Evolutionary conservation across 1,140 invertebrate species (phyloP), one percentile per base, ranked within the genome.

Genomic region (Bombus cullumanus): DNA sequence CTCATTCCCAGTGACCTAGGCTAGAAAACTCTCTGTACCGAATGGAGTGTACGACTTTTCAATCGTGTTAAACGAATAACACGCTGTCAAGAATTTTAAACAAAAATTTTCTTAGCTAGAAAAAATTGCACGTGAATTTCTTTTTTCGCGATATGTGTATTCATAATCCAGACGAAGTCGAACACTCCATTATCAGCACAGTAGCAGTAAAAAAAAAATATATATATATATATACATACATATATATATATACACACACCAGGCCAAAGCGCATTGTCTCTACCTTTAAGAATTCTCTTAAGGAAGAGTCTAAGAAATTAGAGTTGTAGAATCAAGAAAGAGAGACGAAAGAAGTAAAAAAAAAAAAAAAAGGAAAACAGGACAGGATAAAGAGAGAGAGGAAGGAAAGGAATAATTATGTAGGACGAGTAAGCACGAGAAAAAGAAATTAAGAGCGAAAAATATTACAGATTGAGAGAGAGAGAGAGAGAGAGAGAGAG

Each of bases 261-360:
- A 92, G 88, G 93, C 91, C 93, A 92, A 92, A 92, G 93, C 92
- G 94, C 94, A 94, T 94, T 93, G 90, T 92, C 92, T 95, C 94
- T 93, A 62, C 81, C 59, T 41, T 88, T 73, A 43, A 88, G 76
- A 79, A 79, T 69, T 81, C n/a, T 79, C 34, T 76, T 77, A 66
- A 76, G 81, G 83, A 82, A 86, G 79, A 72, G n/a, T 71, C 62
- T 62, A 62, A 62, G 78, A 90, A 80, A 77, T 25, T 90, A 89
- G 82, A 76, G 69, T 77, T 88, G 72, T 90, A 89, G 89, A 88
- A 92, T 87, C 79, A 89, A 83, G 85, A 89, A 73, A 89, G 81
- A 43, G 81, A 86, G 78, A 83, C 75, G 72, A 90, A 57, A 88
- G 71, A 88, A 90, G 83, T 81, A 85, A 37, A 66, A 68, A n/a